Evolutionary conservation across 2,113 vertebrate genomes (phyloP), one percentile per base, ranked within the genome.

Genomic region (Amphiprion ocellaris): DNA sequence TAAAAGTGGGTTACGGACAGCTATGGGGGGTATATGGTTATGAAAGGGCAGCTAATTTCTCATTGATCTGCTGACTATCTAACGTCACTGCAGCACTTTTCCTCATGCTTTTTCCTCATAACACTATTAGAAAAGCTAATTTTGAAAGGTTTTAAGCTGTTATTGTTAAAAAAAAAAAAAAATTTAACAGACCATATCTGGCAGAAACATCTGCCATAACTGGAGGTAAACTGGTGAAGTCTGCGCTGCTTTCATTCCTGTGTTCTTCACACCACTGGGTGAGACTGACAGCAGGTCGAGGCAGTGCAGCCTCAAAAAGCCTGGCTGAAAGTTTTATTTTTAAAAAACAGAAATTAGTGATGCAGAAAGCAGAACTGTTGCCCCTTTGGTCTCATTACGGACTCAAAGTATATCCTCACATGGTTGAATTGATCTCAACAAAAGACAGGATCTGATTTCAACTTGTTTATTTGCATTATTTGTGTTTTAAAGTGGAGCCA

Each of bases 311-410:
- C 46, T 14, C 11, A 54, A 54, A 44, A 54, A 44, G 30, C 28
- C 23, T 17, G 17, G 44, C 10, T 46, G 23, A 60, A 33, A 19
- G 23, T 54, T 62, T 74, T 58, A 19, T 19, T 81, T 69, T 81
- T 15, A 1, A 26, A 39, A 68, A 68, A 19, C 47, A 41, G 17
- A 58, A 41, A 37, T 21, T n/a, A 21, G 10, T 24, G 19, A 17
- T 68, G 49, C n/a, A 12, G 16, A 70, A 9, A 10, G 30, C 7
- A 28, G 2, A 52, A 37, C 28, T 21, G 15, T 23, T 9, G 9
- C 2, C 17, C 55, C 10, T 16, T n/a, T 10, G 26, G 23, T 33
- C 37, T 56, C 50, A 69, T 66, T 37, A 37, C 11, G 4, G 19
- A 3, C 21, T 58, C 46, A 23, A n/a, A 41, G 19, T 23, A 11